Conservation (phyloP, 1,140 invertebrate genomes). For the Akabosia matsudoensis region DNA sequence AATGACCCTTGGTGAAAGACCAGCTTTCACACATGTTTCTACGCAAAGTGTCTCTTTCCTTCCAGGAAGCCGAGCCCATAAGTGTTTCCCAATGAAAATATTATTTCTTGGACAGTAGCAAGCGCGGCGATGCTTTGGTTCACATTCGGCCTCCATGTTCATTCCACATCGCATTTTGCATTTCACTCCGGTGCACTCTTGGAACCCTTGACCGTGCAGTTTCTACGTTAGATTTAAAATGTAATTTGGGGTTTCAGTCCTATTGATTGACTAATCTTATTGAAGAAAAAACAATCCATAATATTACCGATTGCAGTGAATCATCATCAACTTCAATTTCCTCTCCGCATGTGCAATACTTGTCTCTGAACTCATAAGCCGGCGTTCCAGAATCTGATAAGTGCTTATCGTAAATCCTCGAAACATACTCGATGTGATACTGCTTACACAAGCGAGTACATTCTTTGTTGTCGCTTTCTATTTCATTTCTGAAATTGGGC, state of each 20-base stretch:
- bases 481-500: not conserved
- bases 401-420: conserved; percentile 4
- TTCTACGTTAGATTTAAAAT: not conserved
- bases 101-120: conserved; percentile 29
- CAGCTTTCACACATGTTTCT: conserved; percentile 6
- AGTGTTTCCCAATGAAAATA: conserved; percentile 31
- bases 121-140: conserved; percentile 8
- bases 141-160: conserved; percentile 21
- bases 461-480: conserved; percentile 1
- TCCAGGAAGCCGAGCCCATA: conserved; percentile 25
- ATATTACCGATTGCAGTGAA: too few relatives aligned
- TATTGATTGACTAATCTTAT: too few relatives aligned
- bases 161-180: conserved; percentile 30
- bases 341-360: conserved; percentile 13
- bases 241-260: too few relatives aligned
- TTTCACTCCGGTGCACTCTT: conserved; percentile 20
- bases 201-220: conserved; percentile 8
- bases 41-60: conserved; percentile 23
- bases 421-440: not conserved
- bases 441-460: not conserved
- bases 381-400: not conserved
- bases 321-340: not conserved
- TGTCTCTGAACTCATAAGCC: conserved; percentile 2
- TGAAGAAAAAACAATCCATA: too few relatives aligned
- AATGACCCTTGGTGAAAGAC: conserved; percentile 19